Evolutionary conservation across 2,113 vertebrate species (phyloP), one percentile per base, ranked within the genome.

Genomic region (Vidua chalybeata): DNA sequence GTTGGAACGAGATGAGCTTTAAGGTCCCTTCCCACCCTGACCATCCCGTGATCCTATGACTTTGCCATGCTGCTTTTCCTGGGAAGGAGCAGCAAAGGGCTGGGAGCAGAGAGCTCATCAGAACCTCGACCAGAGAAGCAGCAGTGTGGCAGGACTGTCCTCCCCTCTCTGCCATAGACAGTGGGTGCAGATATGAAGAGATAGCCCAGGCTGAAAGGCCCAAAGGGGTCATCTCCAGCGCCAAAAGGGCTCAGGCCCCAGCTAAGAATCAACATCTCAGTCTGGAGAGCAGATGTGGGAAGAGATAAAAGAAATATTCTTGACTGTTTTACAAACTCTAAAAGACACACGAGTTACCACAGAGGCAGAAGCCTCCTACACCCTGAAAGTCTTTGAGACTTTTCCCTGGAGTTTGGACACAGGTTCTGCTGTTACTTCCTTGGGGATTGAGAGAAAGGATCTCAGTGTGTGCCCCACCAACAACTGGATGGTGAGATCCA

Each of bases 81-180:
- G 39, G 35, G 37, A 69, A 30, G 52, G 37, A 35, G 22, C 7
- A 45, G 37, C 7, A 8, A 71, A 62, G 43, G 0, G 0, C 3
- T 13, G n/a, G n/a, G 48, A 71, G 21, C 33, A 33, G 35, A 48
- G 12, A 69, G 31, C 1, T 1, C 4, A 17, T 13, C 1, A 1
- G 27, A 67, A 1, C 12, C 15, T 37, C 1, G 4, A 7, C 27
- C 30, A 30, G 26, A 72, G 72, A 12, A 67, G 35, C 74, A 52
- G 30, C 1, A 77, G 46, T 3, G 7, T 11, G 21, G 15, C 45
- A 61, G 15, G 21, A 19, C 2, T 39, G 21, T 39, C 45, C 56
- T 61, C n/a, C n/a, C 13, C 21, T 49, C 27, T 9, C 13, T 31
- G 5, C 12, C 56, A 31, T n/a, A 76, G n/a, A 39, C 45, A 61